phyloP scores from a whole-genome alignment of 2,797 vertebrate genomes.

The Mormyrops boulengeri region DNA sequence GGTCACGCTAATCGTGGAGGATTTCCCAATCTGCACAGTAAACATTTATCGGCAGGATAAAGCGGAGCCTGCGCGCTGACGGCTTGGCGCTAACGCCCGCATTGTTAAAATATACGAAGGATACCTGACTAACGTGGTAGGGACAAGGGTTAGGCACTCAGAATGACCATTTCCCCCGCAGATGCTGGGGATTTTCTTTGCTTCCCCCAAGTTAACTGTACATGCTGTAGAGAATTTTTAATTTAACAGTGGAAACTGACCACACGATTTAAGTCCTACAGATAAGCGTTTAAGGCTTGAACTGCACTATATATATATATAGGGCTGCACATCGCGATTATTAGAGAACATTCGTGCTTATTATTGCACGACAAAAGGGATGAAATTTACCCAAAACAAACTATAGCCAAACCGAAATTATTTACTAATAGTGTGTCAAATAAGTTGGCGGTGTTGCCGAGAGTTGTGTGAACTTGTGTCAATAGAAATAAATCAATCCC shows the following conservation, averaged over 20 bases:
- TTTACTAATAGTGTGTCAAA: not conserved
- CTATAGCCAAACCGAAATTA: not conserved
- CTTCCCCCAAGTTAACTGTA: not conserved
- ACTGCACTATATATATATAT: too few species aligned
- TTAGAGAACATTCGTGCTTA: not conserved
- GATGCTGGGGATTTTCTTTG: not conserved
- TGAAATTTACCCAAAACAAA: not conserved
- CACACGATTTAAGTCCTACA: not conserved
- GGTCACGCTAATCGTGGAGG: not conserved
- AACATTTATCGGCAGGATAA: not conserved
- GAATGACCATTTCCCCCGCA: not conserved
- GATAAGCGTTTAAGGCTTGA: not conserved
- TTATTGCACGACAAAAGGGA: not conserved
- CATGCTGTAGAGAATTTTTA: not conserved
- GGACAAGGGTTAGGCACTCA: not conserved
- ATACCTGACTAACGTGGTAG: not conserved
- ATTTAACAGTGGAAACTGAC: not conserved
- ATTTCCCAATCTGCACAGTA: not conserved
- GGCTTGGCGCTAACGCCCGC: too few species aligned
- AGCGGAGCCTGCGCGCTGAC: not conserved
- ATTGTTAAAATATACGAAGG: not conserved
- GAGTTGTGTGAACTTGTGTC: not conserved
- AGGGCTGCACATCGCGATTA: not conserved
- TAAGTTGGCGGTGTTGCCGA: not conserved
- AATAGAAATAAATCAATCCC: not conserved